These are phyloP conservation scores for Acinonyx jubatus DNA, from an alignment of 2,113 vertebrate species.

Conservation along the genomic window DNA sequence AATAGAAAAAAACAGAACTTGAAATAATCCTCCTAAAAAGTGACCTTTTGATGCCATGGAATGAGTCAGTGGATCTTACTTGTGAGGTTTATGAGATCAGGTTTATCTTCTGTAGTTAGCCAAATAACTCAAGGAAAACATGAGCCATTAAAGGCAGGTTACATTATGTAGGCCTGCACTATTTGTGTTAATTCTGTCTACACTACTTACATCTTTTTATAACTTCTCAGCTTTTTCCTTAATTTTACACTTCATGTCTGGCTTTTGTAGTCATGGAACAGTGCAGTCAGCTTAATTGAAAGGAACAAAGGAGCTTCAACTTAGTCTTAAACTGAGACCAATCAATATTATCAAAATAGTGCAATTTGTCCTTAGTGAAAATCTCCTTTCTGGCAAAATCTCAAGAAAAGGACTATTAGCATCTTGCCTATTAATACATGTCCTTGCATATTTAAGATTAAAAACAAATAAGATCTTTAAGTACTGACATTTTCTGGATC, in stretches of 20 bases:
- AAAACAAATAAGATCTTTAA: conserved; percentile 30
- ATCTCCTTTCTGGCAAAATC: conserved; percentile 26
- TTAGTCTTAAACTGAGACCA: conserved; percentile 54
- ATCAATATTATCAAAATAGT: conserved; percentile 35
- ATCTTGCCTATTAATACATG: background rate
- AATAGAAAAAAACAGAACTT: background rate
- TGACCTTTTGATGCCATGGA: background rate
- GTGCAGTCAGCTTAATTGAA: background rate
- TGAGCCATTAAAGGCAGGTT: background rate
- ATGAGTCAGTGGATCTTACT: conserved; percentile 5
- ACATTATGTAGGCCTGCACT: background rate
- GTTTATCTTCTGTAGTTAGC: conserved; percentile 15
- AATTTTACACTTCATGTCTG: background rate
- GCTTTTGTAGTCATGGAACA: background rate
- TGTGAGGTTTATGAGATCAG: background rate
- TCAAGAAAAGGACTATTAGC: background rate
- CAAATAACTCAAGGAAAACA: conserved; percentile 18
- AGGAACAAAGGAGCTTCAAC: conserved; percentile 44
- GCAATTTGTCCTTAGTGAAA: conserved; percentile 44
- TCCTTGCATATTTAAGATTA: background rate
- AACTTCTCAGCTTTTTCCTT: background rate
- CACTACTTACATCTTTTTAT: background rate
- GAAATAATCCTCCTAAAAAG: conserved; percentile 7
- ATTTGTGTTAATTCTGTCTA: background rate
- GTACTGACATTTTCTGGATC: background rate